These are phyloP conservation scores for Drosophila antonietae DNA, from an alignment of 2,888 invertebrate genomes.

Conservation along the genomic window DNA sequence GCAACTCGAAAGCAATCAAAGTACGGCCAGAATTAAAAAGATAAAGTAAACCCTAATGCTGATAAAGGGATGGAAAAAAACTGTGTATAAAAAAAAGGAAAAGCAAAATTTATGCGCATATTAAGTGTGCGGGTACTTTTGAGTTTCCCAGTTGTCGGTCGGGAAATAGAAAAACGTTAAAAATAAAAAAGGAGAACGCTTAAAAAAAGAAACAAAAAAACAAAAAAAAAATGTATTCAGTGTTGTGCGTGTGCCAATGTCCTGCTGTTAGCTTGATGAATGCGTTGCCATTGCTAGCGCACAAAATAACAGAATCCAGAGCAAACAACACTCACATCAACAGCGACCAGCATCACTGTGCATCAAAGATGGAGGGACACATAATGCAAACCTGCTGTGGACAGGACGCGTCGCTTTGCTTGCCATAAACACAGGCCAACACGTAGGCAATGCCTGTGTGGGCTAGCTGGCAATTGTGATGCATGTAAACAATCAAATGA, in stretches of 20 bases:
- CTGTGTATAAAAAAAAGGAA: slow-evolving; percentile 11
- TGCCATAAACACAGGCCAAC: slow-evolving; percentile 36
- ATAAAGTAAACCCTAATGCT: slow-evolving; percentile 5
- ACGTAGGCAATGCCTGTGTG: slow-evolving; percentile 2
- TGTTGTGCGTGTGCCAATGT: slow-evolving; percentile 41
- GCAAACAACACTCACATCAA: slow-evolving; percentile 14
- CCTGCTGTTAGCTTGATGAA: slow-evolving; percentile 76
- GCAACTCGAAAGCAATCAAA: slow-evolving; percentile 11
- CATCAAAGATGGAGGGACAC: slow-evolving; percentile 54
- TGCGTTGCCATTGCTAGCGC: slow-evolving; percentile 39
- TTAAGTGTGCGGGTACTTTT: slow-evolving; percentile 14
- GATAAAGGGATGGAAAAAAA: slow-evolving; percentile 7
- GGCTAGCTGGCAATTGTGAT: slow-evolving; percentile 52
- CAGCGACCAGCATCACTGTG: slow-evolving; percentile 12
- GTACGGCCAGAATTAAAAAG: slow-evolving; percentile 4
- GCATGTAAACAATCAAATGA: slow-evolving; percentile 75
- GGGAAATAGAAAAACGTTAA: slow-evolving; percentile 9
- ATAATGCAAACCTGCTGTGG: slow-evolving; percentile 22
- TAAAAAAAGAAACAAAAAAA: slow-evolving; percentile 20
- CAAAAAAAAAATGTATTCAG: slow-evolving; percentile 31
- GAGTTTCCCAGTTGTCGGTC: not conserved
- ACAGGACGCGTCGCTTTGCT: slow-evolving; percentile 20
- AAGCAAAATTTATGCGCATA: slow-evolving; percentile 32
- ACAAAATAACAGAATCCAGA: slow-evolving; percentile 30
- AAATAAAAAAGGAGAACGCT: slow-evolving; percentile 1